phyloP scores from a whole-genome alignment of 2,113 vertebrate genomes.

The Labeo rohita region DNA sequence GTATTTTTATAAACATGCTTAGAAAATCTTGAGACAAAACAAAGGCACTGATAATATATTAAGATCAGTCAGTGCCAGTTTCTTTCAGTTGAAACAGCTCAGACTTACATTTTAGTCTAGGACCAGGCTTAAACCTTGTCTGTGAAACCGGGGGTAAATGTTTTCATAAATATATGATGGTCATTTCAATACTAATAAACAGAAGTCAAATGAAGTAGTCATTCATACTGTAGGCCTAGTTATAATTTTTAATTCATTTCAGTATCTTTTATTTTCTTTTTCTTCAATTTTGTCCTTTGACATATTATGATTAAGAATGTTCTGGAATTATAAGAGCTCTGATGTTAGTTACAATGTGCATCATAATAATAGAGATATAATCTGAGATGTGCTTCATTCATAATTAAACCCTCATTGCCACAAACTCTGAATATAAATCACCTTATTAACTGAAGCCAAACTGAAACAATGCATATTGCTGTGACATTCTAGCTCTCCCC shows the following conservation, averaged over 20 bases:
- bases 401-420: neutral
- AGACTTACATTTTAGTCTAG: too few relatives aligned
- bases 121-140: too few relatives aligned
- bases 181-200: neutral
- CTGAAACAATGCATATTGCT: neutral
- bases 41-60: too few relatives aligned
- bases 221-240: neutral
- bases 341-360: neutral
- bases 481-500: neutral
- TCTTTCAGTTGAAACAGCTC: too few relatives aligned
- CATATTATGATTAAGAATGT: neutral
- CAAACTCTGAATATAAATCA: neutral
- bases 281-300: neutral
- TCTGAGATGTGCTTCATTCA: neutral
- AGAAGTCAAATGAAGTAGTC: neutral
- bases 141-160: too few relatives aligned
- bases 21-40: too few relatives aligned
- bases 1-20: too few relatives aligned
- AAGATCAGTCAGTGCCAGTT: too few relatives aligned
- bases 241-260: neutral
- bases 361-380: neutral
- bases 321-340: neutral
- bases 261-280: neutral
- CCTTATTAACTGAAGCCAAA: neutral
- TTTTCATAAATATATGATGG: neutral